Evolutionary conservation across 2,888 invertebrate genomes (phyloP).

Genomic region (Agapetus fuscipes): DNA sequence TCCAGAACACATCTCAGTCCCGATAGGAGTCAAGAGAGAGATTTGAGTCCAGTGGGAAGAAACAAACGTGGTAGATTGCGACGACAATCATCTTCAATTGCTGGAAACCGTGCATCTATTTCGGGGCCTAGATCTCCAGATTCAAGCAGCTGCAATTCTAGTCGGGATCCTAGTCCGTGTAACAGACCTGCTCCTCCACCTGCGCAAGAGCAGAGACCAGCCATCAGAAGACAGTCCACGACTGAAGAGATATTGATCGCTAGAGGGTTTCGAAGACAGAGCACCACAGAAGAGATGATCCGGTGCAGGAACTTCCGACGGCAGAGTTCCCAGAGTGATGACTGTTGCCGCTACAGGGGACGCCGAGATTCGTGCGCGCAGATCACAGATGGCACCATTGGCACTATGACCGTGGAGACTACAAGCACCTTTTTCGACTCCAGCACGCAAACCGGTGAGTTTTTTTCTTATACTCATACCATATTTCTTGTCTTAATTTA

Average conservation of each 20-base stretch:
- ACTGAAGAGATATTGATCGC: conserved; percentile 88
- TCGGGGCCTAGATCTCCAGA: conserved; percentile 54
- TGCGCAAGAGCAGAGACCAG: conserved; percentile 54
- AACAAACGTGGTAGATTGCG: conserved; percentile 59
- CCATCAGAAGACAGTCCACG: conserved; percentile 78
- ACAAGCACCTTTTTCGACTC: conserved; percentile 89
- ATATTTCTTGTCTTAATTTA: not conserved
- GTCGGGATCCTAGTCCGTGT: conserved; percentile 76
- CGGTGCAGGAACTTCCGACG: conserved; percentile 84
- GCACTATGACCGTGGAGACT: conserved; percentile 88
- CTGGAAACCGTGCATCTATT: conserved; percentile 32
- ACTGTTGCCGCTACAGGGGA: conserved; percentile 59
- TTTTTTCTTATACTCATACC: conserved; percentile 1
- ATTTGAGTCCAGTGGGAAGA: conserved; percentile 66
- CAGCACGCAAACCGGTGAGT: conserved; percentile 86
- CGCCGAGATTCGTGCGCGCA: conserved; percentile 80
- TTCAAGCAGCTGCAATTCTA: conserved; percentile 69
- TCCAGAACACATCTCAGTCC: conserved; percentile 73
- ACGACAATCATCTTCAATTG: conserved; percentile 72
- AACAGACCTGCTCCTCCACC: conserved; percentile 44
- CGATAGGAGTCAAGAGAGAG: conserved; percentile 69
- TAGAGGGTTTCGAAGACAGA: conserved; percentile 79
- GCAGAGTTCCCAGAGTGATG: conserved; percentile 84
- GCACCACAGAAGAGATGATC: conserved; percentile 90
- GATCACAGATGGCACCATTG: conserved; percentile 84